Evolutionary conservation across 2,888 invertebrate genomes (phyloP), one percentile per base, ranked within the genome.

Genomic region (Microlaimidae sp.): DNA sequence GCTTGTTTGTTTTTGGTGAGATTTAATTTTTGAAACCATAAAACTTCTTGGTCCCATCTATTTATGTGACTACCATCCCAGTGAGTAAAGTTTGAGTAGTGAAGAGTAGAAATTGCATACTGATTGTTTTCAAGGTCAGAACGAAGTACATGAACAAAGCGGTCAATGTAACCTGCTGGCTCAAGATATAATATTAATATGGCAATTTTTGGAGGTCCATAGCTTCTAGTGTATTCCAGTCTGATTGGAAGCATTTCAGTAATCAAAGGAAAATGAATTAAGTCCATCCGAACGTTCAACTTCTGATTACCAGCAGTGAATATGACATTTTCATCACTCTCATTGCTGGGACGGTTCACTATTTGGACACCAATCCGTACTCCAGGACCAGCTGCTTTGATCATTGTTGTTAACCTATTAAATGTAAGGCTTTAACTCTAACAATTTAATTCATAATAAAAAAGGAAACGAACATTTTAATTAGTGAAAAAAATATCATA

Each of bases 241-340:
- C 69, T 69, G 51, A 75, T 57, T 53, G 57, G 60, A 32, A 59
- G 63, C 42, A 63, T 63, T 1, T 80, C 82, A 52, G 88, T 87
- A 0, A 86, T 81, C 0, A 83, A 80, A 0, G 95, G 95, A 67
- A 97, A 95, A 17, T 85, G 80, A 0, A 84, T 82, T 54, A 89
- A 72, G 71, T 93, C 90, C 28, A 84, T 76, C 62, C 82, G 79
- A 0, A 88, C 74, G 61, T 81, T 78, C 86, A 87, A 90, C 2
- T 28, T 79, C 71, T 49, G 79, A 79, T 51, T 64, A 54, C 50
- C 63, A 60, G 40, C 80, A 69, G 88, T 85, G 59, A 82, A 79
- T 51, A 89, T 79, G 40, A 79, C 77, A 55, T 92, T 82, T 61
- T 79, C 78, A 74, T 92, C 92, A 56, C 83, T 80, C 67, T 85